Percentiles rank a stretch among this genome's conserved stretches.
Conservation (phyloP, 2,113 vertebrate species). For the Tenebrosternarchus preto region DNA sequence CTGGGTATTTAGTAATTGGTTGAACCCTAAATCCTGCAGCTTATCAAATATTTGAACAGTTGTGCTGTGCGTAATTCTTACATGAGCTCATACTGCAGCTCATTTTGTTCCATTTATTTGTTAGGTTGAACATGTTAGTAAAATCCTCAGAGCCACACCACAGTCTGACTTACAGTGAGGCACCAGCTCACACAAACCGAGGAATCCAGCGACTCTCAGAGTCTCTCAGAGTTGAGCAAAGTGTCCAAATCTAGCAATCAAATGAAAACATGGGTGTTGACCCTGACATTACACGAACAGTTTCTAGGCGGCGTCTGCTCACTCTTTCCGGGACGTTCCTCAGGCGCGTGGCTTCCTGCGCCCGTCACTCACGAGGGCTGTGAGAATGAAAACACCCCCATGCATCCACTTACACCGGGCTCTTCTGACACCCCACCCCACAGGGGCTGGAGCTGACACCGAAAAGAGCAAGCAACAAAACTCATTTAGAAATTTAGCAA, state of each 20-base stretch:
- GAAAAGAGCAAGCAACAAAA: conserved; percentile 7
- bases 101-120: too few relatives aligned
- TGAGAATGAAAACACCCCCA: conserved; percentile 5
- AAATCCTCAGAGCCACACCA: too few relatives aligned
- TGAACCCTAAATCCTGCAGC: too few relatives aligned
- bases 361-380: conserved; percentile 26
- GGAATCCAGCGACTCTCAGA: not conserved
- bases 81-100: too few relatives aligned
- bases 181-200: too few relatives aligned
- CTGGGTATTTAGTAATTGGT: too few relatives aligned
- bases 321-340: conserved; percentile 26
- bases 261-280: conserved; percentile 6
- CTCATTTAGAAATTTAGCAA: conserved; percentile 33
- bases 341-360: conserved; percentile 24
- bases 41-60: too few relatives aligned
- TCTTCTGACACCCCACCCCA: not conserved
- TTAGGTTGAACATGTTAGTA: too few relatives aligned
- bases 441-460: conserved; percentile 13
- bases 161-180: too few relatives aligned
- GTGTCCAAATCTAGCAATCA: not conserved
- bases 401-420: conserved; percentile 12
- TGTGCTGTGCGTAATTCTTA: too few relatives aligned
- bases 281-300: not conserved
- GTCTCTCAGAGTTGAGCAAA: not conserved
- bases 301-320: not conserved